phyloP scores from a whole-genome alignment of 2,113 vertebrate species.

The Nothoprocta perdicaria region DNA sequence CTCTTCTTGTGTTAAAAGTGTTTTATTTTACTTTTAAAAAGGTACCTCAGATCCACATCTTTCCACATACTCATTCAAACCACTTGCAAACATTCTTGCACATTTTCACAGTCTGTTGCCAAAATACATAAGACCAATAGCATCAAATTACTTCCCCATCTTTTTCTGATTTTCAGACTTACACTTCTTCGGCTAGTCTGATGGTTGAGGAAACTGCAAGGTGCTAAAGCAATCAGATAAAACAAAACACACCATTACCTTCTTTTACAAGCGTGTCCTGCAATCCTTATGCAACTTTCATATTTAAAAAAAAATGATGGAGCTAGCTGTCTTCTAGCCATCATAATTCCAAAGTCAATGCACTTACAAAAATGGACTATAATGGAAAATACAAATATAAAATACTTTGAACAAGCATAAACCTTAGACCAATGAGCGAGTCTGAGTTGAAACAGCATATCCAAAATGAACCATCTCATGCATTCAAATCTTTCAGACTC shows the following conservation, averaged over 20 bases:
- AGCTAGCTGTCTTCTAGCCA: neutral
- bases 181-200: neutral
- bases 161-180: constrained; percentile 41
- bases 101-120: constrained; percentile 47
- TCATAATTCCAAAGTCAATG: neutral
- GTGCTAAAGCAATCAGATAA: constrained; percentile 52
- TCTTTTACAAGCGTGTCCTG: constrained; percentile 31
- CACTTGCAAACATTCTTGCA: constrained; percentile 44
- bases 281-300: neutral
- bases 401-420: neutral
- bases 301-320: constrained; percentile 28
- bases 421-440: neutral
- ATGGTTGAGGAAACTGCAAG: constrained; percentile 55
- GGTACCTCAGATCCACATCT: constrained; percentile 13
- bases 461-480: neutral
- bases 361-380: constrained; percentile 1
- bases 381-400: constrained; percentile 14
- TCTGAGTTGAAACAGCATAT: neutral
- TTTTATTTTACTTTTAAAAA: constrained; percentile 53
- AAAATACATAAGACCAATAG: constrained; percentile 29
- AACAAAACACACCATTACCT: constrained; percentile 60
- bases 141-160: constrained; percentile 33
- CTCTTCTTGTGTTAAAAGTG: constrained; percentile 5
- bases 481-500: neutral
- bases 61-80: constrained; percentile 25